A percentile compares a stretch with the other conserved stretches of the same genome.
These are phyloP conservation scores for Drosophila rhopaloa DNA, from an alignment of 1,140 invertebrate genomes.

Conservation along the genomic window DNA sequence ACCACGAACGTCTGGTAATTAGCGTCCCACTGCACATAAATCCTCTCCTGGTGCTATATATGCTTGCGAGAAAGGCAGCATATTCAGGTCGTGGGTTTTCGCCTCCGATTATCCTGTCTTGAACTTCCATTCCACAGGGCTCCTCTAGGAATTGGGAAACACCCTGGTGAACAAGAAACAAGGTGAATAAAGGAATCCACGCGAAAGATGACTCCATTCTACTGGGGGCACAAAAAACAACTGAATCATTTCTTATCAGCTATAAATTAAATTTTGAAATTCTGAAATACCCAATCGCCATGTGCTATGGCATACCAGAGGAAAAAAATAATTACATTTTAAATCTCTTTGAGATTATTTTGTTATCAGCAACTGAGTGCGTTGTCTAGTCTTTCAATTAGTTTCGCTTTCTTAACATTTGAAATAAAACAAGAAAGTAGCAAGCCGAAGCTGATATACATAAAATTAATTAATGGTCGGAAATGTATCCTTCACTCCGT, in stretches of 20 bases:
- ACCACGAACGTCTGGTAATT: slow-evolving; percentile 5
- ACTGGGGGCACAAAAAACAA: background rate
- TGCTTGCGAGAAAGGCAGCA: background rate
- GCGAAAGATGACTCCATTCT: background rate
- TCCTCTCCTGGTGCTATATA: background rate
- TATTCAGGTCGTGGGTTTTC: background rate
- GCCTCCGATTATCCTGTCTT: background rate
- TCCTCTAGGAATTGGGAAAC: background rate
- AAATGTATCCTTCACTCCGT: too few relatives aligned
- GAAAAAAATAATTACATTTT: too few relatives aligned
- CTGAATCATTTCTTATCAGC: background rate
- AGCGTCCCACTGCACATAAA: slow-evolving; percentile 13
- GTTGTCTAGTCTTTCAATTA: too few relatives aligned
- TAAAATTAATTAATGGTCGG: too few relatives aligned
- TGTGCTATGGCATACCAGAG: too few relatives aligned
- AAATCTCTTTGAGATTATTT: too few relatives aligned
- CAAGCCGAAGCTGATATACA: too few relatives aligned
- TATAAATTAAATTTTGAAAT: background rate
- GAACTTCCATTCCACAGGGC: background rate
- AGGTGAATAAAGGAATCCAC: background rate
- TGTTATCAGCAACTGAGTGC: too few relatives aligned
- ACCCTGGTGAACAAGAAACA: background rate
- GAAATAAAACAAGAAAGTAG: too few relatives aligned
- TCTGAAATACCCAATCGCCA: background rate
- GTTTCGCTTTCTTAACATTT: too few relatives aligned